Conservation (phyloP, 2,888 invertebrate species). For the Lucinisca nassula region DNA sequence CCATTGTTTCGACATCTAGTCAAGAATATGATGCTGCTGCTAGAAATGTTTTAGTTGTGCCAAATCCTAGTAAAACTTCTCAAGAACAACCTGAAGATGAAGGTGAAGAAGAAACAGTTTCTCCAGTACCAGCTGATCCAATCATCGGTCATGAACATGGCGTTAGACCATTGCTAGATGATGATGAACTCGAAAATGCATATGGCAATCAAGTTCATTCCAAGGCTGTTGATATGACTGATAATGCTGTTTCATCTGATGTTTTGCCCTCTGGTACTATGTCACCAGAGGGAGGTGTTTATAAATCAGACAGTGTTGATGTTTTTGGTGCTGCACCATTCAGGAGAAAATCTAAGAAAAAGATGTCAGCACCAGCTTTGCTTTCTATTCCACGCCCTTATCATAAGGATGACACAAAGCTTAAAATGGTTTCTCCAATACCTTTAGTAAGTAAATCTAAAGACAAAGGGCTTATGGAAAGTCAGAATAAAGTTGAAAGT, state of each 20-base stretch:
- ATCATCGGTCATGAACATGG: slow-evolving; percentile 93
- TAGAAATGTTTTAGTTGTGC: slow-evolving; percentile 51
- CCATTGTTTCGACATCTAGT: slow-evolving; percentile 66
- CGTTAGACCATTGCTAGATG: slow-evolving; percentile 92
- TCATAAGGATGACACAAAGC: neutral
- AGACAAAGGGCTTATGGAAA: slow-evolving; percentile 27
- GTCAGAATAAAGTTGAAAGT: slow-evolving; percentile 42
- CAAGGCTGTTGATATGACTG: slow-evolving; percentile 1
- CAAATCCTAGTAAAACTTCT: slow-evolving; percentile 19
- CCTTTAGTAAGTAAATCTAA: slow-evolving; percentile 51
- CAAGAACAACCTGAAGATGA: slow-evolving; percentile 22
- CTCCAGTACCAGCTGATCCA: slow-evolving; percentile 76
- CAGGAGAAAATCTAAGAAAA: slow-evolving; percentile 75
- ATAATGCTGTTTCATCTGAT: slow-evolving; percentile 48
- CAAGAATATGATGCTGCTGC: slow-evolving; percentile 71
- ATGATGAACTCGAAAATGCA: slow-evolving; percentile 91
- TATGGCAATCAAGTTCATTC: slow-evolving; percentile 67
- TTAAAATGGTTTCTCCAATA: slow-evolving; percentile 12
- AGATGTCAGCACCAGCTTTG: slow-evolving; percentile 51
- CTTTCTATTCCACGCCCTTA: neutral
- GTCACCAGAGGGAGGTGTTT: slow-evolving; percentile 55
- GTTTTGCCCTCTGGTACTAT: slow-evolving; percentile 52
- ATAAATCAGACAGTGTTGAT: slow-evolving; percentile 72
- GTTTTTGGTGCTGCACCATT: slow-evolving; percentile 87
- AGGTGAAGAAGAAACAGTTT: slow-evolving; percentile 39